Evolutionary conservation across 1,140 invertebrate genomes (phyloP), one percentile per base, ranked within the genome.

Genomic region (Pogonomyrmex barbatus): DNA sequence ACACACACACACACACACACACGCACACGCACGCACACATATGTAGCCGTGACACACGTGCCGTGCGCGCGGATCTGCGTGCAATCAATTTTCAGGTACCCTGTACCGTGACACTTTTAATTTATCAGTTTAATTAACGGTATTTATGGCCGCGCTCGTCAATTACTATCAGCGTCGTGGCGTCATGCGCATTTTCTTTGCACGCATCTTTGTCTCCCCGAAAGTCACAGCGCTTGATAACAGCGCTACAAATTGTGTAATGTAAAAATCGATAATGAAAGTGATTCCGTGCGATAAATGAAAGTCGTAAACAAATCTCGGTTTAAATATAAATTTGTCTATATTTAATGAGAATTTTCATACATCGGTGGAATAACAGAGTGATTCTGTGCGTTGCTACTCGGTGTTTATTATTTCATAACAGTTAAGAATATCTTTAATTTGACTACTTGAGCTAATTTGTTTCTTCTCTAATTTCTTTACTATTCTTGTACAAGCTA

Each of bases 111-210:
- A 83, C 86, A 84, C 62, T 87, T 84, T 84, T 87, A 87, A 87
- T 87, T 87, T 84, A 87, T 87, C 86, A 84, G 86, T 84, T 76
- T 87, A 87, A 87, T 75, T 87, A 87, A 84, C 81, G 39, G 14
- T 65, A 65, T 63, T 45, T 86, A 73, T 68, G 58, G 24, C 33
- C 10, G 47, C 47, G 47, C 67, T 71, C 30, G 78, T 83, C 78
- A 73, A 86, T 86, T 86, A 82, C 56, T 42, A n/a, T 81, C 67
- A 42, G 54, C 76, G 56, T 62, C 24, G 39, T 67, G 50, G 10
- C 45, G 65, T 8, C 8, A 24, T 71, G 30, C 50, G 50, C 39
- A 33, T 12, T 86, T 63, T 47, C 68, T 54, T 58, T 12, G n/a
- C 12, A 36, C 42, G 33, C 42, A 39, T 42, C 54, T 39, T 14